These are phyloP conservation scores for Isoperla grammatica DNA, from an alignment of 2,888 invertebrate species.

Conservation along the genomic window DNA sequence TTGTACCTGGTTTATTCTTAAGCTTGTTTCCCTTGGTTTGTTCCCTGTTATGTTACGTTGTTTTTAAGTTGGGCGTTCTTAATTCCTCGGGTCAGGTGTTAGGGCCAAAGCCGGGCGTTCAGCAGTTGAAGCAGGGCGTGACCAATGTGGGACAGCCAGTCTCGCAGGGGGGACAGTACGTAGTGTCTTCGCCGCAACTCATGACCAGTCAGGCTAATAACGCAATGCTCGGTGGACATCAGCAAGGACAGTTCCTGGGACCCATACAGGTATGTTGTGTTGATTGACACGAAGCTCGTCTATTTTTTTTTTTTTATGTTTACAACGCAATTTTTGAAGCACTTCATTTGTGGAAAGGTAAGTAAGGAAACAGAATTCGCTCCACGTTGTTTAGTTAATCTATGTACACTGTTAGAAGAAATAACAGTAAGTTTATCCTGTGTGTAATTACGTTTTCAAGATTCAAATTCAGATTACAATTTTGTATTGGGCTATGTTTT, in stretches of 20 bases:
- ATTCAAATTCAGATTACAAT: too few relatives aligned
- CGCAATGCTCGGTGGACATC: slow-evolving; percentile 52
- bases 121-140: slow-evolving; percentile 12
- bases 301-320: too few relatives aligned
- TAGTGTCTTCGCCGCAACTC: slow-evolving; percentile 45
- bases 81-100: slow-evolving; percentile 22
- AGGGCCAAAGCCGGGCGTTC: slow-evolving; percentile 26
- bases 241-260: slow-evolving; percentile 64
- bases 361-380: not conserved
- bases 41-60: not conserved
- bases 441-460: too few relatives aligned
- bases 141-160: not conserved
- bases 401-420: too few relatives aligned
- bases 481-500: too few relatives aligned
- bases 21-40: not conserved
- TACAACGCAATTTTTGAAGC: not conserved
- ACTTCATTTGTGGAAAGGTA: not conserved
- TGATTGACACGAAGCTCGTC: too few relatives aligned
- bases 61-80: slow-evolving; percentile 2
- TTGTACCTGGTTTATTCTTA: too few relatives aligned
- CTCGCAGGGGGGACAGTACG: slow-evolving; percentile 27
- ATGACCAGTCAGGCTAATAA: slow-evolving; percentile 48
- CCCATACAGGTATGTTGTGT: slow-evolving; percentile 55
- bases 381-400: not conserved
- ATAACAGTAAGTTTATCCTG: too few relatives aligned